phyloP scores from a whole-genome alignment of 37 sponge, comb jelly and placozoan genomes.

The Axinella damicornis region DNA sequence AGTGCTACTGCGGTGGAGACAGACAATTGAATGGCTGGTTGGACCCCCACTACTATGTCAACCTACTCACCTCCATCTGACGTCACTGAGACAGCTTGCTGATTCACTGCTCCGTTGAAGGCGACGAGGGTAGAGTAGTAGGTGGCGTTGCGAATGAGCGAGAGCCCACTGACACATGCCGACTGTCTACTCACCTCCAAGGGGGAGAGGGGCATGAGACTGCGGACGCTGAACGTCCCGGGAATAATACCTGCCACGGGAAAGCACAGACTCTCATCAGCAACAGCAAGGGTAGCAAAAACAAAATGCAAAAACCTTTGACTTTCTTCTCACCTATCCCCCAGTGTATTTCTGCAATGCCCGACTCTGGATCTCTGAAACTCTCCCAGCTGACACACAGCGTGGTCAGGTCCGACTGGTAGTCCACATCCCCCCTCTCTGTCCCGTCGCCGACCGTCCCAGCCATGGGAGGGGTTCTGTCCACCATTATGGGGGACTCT shows the following conservation, averaged over 20 bases:
- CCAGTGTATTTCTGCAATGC: constrained; percentile 68
- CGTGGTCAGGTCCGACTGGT: constrained; percentile 17
- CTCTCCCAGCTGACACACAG: constrained; percentile 77
- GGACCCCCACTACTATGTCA: neutral
- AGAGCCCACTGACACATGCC: constrained; percentile 54
- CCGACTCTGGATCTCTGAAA: constrained; percentile 74
- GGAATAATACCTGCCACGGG: constrained; percentile 20
- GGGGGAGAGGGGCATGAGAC: constrained; percentile 2
- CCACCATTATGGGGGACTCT: constrained; percentile 54
- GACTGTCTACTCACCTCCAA: constrained; percentile 6
- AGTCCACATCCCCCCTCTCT: constrained; percentile 45
- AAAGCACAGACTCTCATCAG: neutral
- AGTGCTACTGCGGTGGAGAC: too few species aligned
- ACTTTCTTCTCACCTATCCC: constrained; percentile 14
- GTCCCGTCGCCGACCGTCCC: constrained; percentile 62
- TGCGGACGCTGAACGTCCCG: neutral
- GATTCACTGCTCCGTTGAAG: constrained; percentile 60
- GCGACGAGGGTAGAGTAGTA: constrained; percentile 83
- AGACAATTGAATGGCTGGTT: too few species aligned
- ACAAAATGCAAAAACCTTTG: too few species aligned
- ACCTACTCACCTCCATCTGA: constrained; percentile 73
- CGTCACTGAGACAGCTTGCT: constrained; percentile 29
- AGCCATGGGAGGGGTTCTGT: constrained; percentile 74
- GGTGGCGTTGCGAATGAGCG: constrained; percentile 38
- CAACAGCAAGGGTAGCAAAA: too few species aligned